Base-by-base conservation (phyloP, 2,888 invertebrate species). In the Tinea semifulvella region DNA sequence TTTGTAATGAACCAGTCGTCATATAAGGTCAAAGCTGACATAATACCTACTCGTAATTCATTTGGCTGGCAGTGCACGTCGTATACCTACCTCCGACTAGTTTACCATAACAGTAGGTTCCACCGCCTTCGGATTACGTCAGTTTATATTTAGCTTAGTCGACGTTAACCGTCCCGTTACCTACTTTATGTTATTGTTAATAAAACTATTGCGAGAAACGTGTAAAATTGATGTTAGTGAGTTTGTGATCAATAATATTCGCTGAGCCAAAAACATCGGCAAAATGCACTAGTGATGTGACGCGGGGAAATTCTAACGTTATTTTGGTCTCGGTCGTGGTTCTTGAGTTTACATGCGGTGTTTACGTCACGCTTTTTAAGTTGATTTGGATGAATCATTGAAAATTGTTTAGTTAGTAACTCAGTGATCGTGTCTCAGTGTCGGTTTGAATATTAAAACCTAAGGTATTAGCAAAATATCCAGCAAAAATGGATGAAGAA, bases 401-500 rank as follows among this genome's bases (percentile, higher is more conserved):
- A 2, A 11, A 26, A n/a, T 31, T n/a, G n/a, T 31, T 31, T 31
- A 31, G 6, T 14, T 14, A 14, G 31, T 14, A 11, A 31, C 10
- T n/a, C 22, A 19, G 25, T 44, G 25, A 13, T 6, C 26, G 42
- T 26, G 42, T 26, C 27, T 38, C 35, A 22, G 44, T 38, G 43
- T 16, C 18, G 27, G 43, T 42, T 26, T 16, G 20, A 13, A 57
- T 58, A 56, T 58, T 56, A 55, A 49, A 44, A 27, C 43, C 8
- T 28, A 42, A n/a, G n/a, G 28, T 38, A 18, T 43, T 14, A 45
- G 46, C 42, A 43, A 14, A 42, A 31, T 14, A 19, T 35, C 7
- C 10, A 28, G 13, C 35, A 49, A 42, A 53, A 54, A 82, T 75
- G 85, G 84, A 88, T 68, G 91, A 91, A 69, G 91, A 91, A 60